Conservation (phyloP, 2,797 vertebrate genomes). For the Sebastes vulpes region DNA sequence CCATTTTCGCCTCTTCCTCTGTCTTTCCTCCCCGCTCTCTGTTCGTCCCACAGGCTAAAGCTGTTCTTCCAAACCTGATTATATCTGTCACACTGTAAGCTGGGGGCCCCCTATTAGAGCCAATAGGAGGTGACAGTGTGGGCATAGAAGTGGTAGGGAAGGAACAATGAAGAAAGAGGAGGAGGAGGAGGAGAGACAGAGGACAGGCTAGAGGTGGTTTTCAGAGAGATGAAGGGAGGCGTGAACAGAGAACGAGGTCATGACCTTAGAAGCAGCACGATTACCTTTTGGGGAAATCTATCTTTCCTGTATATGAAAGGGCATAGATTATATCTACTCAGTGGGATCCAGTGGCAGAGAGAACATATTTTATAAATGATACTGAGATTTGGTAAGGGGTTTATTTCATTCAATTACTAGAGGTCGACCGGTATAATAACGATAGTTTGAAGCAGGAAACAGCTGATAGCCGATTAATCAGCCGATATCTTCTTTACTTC, state of each 20-base stretch:
- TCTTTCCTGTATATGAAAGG: constrained; percentile 1
- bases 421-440: neutral
- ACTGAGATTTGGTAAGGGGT: neutral
- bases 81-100: constrained; percentile 37
- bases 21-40: neutral
- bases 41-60: neutral
- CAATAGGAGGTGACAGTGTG: constrained; percentile 33
- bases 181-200: neutral
- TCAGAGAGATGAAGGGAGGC: neutral
- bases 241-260: neutral
- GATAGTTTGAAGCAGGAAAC: neutral
- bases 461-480: no score
- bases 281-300: neutral
- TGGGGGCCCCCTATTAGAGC: constrained; percentile 4
- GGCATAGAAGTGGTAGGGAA: neutral
- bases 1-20: neutral
- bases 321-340: neutral
- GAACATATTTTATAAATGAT: neutral
- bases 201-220: neutral
- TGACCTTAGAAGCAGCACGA: neutral
- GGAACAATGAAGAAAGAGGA: neutral
- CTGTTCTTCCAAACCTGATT: constrained; percentile 33
- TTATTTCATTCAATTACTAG: neutral
- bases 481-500: neutral
- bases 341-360: neutral